phyloP scores from a whole-genome alignment of 2,888 invertebrate species.

The Mythimna albipuncta region DNA sequence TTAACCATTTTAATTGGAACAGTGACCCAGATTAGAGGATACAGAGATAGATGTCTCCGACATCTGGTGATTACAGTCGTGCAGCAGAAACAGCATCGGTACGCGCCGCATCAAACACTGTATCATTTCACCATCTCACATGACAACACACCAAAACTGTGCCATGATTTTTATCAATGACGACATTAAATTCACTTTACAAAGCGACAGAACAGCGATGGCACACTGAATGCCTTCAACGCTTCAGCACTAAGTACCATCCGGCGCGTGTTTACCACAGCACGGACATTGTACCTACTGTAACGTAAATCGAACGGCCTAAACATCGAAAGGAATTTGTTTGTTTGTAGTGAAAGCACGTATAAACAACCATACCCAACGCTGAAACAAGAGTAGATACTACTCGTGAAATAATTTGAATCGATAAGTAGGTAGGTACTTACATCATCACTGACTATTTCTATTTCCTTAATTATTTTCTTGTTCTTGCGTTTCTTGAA shows the following conservation, averaged over 20 bases:
- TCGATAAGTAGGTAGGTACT: slow-evolving; percentile 64
- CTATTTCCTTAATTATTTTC: slow-evolving; percentile 44
- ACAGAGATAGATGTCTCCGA: slow-evolving; percentile 65
- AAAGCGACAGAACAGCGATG: slow-evolving; percentile 41
- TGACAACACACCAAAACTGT: slow-evolving; percentile 47
- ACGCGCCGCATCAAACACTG: slow-evolving; percentile 67
- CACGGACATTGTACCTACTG: slow-evolving; percentile 73
- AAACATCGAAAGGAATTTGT: slow-evolving; percentile 82
- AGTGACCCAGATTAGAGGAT: slow-evolving; percentile 69
- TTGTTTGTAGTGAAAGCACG: slow-evolving; percentile 77
- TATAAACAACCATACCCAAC: slow-evolving; percentile 63
- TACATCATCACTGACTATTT: slow-evolving; percentile 64
- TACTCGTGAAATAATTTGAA: slow-evolving; percentile 59
- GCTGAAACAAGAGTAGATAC: slow-evolving; percentile 64
- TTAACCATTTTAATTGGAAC: slow-evolving; percentile 72
- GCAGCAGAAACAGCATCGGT: slow-evolving; percentile 68
- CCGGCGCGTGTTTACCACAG: slow-evolving; percentile 83
- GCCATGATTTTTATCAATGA: slow-evolving; percentile 44
- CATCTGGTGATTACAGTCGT: slow-evolving; percentile 66
- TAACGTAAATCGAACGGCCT: slow-evolving; percentile 79
- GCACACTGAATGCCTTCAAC: slow-evolving; percentile 55
- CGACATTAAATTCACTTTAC: slow-evolving; percentile 42
- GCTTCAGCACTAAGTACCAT: slow-evolving; percentile 68
- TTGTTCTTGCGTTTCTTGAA: slow-evolving; percentile 72
- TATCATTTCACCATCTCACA: slow-evolving; percentile 69